These are phyloP conservation scores for Camelus bactrianus DNA, from an alignment of 2,113 vertebrate genomes.

Conservation along the genomic window DNA sequence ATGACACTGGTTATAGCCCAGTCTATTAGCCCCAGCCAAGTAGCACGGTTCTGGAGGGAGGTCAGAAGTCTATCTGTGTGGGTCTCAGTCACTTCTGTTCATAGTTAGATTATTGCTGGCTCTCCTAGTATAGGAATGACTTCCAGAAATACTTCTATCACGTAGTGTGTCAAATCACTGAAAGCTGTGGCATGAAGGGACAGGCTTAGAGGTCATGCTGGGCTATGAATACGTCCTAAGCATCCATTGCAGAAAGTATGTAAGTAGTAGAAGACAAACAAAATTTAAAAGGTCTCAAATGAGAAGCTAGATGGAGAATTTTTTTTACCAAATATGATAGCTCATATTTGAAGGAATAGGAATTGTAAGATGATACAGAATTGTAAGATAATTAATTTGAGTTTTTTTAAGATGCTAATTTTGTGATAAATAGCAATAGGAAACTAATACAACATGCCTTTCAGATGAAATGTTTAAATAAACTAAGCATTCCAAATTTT, in stretches of 20 bases:
- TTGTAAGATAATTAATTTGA: not conserved
- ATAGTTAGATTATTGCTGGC: not conserved
- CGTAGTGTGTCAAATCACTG: not conserved
- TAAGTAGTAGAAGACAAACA: not conserved
- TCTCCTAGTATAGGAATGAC: not conserved
- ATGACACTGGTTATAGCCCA: not conserved
- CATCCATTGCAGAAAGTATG: not conserved
- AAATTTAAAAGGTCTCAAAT: not conserved
- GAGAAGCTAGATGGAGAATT: not conserved
- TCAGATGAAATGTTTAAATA: not conserved
- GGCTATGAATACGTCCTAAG: not conserved
- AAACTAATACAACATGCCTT: not conserved
- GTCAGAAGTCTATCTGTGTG: not conserved
- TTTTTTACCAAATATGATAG: not conserved
- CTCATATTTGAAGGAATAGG: not conserved
- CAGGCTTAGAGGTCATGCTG: no score
- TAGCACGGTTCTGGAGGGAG: not conserved
- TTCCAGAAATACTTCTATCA: not conserved
- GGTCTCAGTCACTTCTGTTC: not conserved
- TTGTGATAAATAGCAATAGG: not conserved
- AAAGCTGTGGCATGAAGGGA: not conserved
- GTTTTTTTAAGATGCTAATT: not conserved
- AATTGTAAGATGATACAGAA: not conserved
- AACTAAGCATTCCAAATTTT: slow-evolving; percentile 8
- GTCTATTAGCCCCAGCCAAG: not conserved